phyloP scores from a whole-genome alignment of 2,113 vertebrate genomes.

The Hippocampus zosterae region DNA sequence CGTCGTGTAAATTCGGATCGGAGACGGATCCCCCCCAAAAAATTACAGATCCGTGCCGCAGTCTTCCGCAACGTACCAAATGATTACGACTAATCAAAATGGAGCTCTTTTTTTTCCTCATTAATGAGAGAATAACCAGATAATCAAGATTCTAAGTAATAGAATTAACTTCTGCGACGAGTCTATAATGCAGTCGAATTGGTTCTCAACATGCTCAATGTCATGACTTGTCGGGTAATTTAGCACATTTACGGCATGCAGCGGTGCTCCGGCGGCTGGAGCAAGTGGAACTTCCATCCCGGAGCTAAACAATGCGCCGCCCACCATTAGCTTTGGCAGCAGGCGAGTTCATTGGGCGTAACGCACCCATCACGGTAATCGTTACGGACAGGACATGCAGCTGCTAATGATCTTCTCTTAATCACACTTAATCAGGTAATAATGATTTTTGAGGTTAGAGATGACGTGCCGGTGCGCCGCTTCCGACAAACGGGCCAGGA shows the following conservation, averaged over 20 bases:
- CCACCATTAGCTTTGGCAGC: conserved; percentile 51
- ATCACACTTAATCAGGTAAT: conserved; percentile 78
- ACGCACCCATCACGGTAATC: conserved; percentile 71
- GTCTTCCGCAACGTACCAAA: background rate
- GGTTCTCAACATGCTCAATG: conserved; percentile 40
- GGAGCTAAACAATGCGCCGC: conserved; percentile 66
- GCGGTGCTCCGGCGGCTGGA: conserved; percentile 30
- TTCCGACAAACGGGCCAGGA: conserved; percentile 7
- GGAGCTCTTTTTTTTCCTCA: background rate
- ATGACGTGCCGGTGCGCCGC: conserved; percentile 53
- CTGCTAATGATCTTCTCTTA: conserved; percentile 79
- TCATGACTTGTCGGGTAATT: conserved; percentile 47
- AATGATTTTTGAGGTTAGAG: conserved; percentile 72
- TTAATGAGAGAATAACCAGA: conserved; percentile 6
- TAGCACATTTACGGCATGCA: conserved; percentile 43
- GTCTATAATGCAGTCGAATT: conserved; percentile 11
- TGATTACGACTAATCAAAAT: background rate
- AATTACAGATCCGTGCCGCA: background rate
- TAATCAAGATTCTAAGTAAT: conserved; percentile 6
- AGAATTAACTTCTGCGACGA: conserved; percentile 35
- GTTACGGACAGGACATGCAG: conserved; percentile 77
- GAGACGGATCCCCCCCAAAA: background rate
- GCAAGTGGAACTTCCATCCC: conserved; percentile 38
- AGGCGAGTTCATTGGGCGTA: conserved; percentile 56
- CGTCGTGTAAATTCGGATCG: too few species aligned